Evolutionary conservation across 2,113 vertebrate species (phyloP), one percentile per base, ranked within the genome.

Genomic region (Sclerurus mexicanus): DNA sequence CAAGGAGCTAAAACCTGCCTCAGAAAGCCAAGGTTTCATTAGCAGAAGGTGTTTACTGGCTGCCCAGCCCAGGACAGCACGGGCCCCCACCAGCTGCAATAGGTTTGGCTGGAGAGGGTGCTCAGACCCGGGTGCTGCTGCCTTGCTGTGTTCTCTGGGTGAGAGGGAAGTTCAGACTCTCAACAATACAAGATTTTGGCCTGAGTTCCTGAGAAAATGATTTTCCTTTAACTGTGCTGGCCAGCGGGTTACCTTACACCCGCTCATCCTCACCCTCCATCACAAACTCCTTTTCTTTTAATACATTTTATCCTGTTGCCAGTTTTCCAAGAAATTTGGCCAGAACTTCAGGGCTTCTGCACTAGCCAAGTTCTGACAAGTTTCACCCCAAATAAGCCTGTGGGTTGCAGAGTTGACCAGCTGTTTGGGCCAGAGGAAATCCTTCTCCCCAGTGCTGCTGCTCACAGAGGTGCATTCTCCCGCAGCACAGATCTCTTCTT

Each of bases 81-180:
- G 22, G 39, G 58, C 12, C 31, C 31, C 31, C 2, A 0, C 17
- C 67, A 42, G 68, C 40, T 4, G 0, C 2, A 2, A 30, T 10
- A 35, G n/a, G 35, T 50, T 87, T 59, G 44, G 20, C 20, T 21
- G 4, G 24, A 40, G 25, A 76, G 25, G 7, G 30, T 10, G 35
- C 55, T 50, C 74, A 21, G 77, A 8, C 8, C 6, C 0, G 0
- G 15, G 37, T 33, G 37, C 40, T 33, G n/a, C 4, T 1, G 53
- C 58, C 56, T 37, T 0, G 0, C 49, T 11, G 33, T 9, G 12
- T 23, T 83, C 39, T 8, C 35, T 3, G 27, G 46, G 30, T 2
- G 10, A 91, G 56, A 85, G 35, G 60, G 40, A 71, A 0, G 0
- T 42, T 47, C 14, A 9, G 2, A 42, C 46, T 40, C 40, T 18